Percentiles rank a stretch among this genome's conserved stretches.
phyloP scores from a whole-genome alignment of 23 tunicate species.

The Ascidia mentula region DNA sequence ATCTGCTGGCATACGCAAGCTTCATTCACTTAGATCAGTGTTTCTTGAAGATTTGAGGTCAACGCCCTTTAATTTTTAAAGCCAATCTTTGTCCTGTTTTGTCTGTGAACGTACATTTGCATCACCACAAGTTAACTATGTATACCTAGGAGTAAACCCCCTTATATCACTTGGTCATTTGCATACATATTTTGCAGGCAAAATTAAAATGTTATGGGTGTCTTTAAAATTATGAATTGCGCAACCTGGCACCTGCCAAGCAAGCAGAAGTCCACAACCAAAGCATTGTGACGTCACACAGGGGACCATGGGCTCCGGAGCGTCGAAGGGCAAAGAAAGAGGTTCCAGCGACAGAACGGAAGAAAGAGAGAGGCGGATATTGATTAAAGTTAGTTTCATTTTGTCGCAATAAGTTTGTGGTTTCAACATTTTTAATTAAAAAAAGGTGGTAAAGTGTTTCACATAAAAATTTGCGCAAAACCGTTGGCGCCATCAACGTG shows the following conservation, averaged over 20 bases:
- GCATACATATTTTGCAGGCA: background rate
- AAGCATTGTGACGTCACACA: background rate
- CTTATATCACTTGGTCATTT: no score
- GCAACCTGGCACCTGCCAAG: background rate
- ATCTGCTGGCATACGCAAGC: background rate
- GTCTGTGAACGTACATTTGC: no score
- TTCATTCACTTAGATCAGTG: no score
- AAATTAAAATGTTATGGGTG: background rate
- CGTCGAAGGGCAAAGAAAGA: conserved; percentile 22
- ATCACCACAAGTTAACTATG: no score
- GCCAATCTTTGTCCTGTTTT: no score
- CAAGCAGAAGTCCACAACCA: background rate
- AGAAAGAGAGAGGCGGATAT: conserved; percentile 24
- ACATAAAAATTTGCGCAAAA: no score
- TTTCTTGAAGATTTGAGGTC: no score
- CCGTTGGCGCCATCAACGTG: no score
- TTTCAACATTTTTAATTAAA: no score
- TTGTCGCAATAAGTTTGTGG: no score
- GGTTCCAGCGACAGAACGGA: conserved; percentile 17
- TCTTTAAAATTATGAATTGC: background rate
- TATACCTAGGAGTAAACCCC: no score
- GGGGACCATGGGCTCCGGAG: conserved; percentile 42
- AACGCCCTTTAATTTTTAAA: no score
- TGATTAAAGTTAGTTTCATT: conserved; percentile 60
- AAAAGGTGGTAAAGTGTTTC: background rate